Evolutionary conservation across 2,888 invertebrate species (phyloP).

Genomic region (Drosophila tripunctata): DNA sequence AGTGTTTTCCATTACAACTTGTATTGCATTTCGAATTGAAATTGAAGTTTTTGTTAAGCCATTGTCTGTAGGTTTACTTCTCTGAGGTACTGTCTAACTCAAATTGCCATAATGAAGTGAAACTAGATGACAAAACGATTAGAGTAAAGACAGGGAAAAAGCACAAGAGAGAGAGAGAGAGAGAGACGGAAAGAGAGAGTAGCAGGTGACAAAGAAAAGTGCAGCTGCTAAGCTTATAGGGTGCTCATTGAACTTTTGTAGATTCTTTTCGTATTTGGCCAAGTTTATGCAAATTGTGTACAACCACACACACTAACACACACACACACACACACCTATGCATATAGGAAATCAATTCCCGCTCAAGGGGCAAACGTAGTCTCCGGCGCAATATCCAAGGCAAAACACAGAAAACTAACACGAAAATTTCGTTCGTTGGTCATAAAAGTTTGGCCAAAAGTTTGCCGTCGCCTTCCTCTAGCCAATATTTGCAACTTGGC

Average conservation of each 20-base stretch:
- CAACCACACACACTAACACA: not conserved
- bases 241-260: constrained; percentile 25
- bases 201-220: constrained; percentile 20
- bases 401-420: constrained; percentile 44
- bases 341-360: constrained; percentile 49
- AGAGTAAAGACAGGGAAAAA: not conserved
- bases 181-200: not conserved
- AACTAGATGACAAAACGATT: constrained; percentile 12
- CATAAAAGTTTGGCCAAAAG: constrained; percentile 68
- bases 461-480: constrained; percentile 43
- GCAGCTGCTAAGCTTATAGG: constrained; percentile 13
- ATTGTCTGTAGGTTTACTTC: not conserved
- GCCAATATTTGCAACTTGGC: constrained; percentile 28
- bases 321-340: constrained; percentile 2
- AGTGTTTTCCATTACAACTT: too few species aligned
- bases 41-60: constrained; percentile 9
- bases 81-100: constrained; percentile 7
- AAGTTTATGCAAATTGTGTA: constrained; percentile 44
- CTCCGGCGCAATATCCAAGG: constrained; percentile 47
- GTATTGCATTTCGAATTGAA: too few species aligned
- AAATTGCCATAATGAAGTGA: constrained; percentile 42
- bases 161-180: too few species aligned
- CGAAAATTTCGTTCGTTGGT: constrained; percentile 66
- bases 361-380: constrained; percentile 31
- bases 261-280: not conserved